Evolutionary conservation across 1,140 invertebrate genomes (phyloP).

Genomic region (Sminthurides bifidus): DNA sequence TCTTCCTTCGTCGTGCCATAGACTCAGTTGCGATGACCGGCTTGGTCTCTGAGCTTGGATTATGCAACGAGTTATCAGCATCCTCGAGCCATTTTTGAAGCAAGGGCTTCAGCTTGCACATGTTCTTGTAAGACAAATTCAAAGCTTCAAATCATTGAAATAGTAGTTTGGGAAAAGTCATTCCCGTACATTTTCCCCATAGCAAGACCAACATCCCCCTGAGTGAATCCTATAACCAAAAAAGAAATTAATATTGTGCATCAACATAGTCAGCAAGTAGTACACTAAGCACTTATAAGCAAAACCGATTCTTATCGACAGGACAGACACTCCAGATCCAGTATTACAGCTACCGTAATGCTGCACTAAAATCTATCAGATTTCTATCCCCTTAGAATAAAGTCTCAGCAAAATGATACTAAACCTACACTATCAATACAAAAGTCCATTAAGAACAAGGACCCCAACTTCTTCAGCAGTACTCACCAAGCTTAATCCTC

Average conservation of each 20-base stretch:
- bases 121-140: constrained; percentile 97
- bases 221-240: constrained; percentile 95
- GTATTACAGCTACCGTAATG: too few relatives aligned
- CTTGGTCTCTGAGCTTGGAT: constrained; percentile 61
- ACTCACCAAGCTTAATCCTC: constrained; percentile 85
- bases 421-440: too few relatives aligned
- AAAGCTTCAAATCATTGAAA: constrained; percentile 95
- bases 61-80: constrained; percentile 76
- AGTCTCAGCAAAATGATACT: too few relatives aligned
- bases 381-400: too few relatives aligned
- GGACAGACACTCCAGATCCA: too few relatives aligned
- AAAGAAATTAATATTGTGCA: too few relatives aligned
- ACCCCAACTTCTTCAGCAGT: too few relatives aligned
- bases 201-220: constrained; percentile 94
- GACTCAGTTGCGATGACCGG: constrained; percentile 65
- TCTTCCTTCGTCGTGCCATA: constrained; percentile 84
- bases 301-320: too few relatives aligned
- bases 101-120: constrained; percentile 97
- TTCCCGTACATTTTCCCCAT: constrained; percentile 98
- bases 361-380: too few relatives aligned
- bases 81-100: constrained; percentile 96
- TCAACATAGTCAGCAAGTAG: too few relatives aligned
- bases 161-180: constrained; percentile 98
- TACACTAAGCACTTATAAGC: too few relatives aligned
- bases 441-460: too few relatives aligned